These are phyloP conservation scores for Rhinoptilus africanus DNA, from an alignment of 2,113 vertebrate genomes.

Conservation along the genomic window DNA sequence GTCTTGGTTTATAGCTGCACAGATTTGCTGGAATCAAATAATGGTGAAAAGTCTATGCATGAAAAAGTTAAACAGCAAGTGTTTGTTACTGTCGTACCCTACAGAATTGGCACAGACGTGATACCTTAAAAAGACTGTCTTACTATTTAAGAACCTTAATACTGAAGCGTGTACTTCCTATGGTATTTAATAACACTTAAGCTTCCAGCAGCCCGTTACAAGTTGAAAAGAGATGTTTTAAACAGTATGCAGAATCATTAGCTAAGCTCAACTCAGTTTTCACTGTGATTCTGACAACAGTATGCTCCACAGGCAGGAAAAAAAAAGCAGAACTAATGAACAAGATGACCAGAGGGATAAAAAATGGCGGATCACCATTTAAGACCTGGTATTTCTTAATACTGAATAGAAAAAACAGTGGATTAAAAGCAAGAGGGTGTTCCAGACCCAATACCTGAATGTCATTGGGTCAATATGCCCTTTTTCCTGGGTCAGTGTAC, in stretches of 20 bases:
- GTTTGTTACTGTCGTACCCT: not conserved
- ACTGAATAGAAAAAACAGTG: not conserved
- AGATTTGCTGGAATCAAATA: not conserved
- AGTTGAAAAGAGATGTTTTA: not conserved
- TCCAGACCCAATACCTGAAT: not conserved
- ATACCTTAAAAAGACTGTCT: not conserved
- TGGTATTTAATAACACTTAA: not conserved
- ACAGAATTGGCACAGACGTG: not conserved
- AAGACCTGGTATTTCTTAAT: not conserved
- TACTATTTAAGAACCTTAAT: not conserved
- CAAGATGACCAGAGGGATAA: not conserved
- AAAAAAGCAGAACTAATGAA: not conserved
- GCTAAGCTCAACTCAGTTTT: not conserved
- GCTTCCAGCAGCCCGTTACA: not conserved
- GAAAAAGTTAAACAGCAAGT: not conserved
- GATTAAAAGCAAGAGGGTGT: not conserved
- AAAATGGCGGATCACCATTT: not conserved
- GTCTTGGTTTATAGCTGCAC: not conserved
- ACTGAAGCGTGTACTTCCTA: not conserved
- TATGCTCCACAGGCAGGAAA: not conserved
- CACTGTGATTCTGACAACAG: not conserved
- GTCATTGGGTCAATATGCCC: not conserved
- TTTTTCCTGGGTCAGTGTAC: not conserved
- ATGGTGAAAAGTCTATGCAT: not conserved
- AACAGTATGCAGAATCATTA: not conserved